These are phyloP conservation scores for Synodontis membranacea DNA, from an alignment of 2,113 vertebrate genomes.

Conservation along the genomic window DNA sequence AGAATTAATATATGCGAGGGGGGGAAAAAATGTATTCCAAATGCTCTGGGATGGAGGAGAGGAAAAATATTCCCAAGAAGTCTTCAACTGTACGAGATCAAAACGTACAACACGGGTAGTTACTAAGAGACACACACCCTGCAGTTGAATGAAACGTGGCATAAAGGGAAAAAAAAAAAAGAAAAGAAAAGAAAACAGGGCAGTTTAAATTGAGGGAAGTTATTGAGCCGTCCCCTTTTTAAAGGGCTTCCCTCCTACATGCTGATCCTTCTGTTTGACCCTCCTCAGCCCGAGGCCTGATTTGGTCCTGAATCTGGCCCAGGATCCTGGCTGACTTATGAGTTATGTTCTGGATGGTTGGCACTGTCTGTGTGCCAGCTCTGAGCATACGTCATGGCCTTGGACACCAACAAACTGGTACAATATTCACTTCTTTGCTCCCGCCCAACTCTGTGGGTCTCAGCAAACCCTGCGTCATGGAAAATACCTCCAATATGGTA, in stretches of 20 bases:
- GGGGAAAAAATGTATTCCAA: constrained; percentile 71
- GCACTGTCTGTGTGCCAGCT: constrained; percentile 1
- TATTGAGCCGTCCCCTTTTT: background rate
- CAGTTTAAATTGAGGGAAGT: constrained; percentile 10
- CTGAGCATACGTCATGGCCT: constrained; percentile 17
- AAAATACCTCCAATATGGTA: constrained; percentile 50
- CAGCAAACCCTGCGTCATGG: constrained; percentile 53
- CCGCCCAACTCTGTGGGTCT: background rate
- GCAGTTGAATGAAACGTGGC: background rate
- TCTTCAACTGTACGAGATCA: constrained; percentile 73
- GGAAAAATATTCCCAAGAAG: constrained; percentile 76
- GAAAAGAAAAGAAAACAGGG: background rate
- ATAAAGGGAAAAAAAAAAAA: background rate
- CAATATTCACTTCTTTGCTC: background rate
- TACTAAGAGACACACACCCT: constrained; percentile 18
- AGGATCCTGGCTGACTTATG: background rate
- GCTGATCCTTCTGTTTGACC: constrained; percentile 52
- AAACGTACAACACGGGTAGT: constrained; percentile 60
- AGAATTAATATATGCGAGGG: constrained; percentile 77
- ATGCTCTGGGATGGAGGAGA: constrained; percentile 71
- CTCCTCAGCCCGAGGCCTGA: background rate
- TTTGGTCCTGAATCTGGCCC: constrained; percentile 6
- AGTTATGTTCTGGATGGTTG: constrained; percentile 15
- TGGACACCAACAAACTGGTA: constrained; percentile 15
- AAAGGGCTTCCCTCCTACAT: background rate